Conservation (phyloP, 2,797 vertebrate species). For the Cossypha heuglini region DNA sequence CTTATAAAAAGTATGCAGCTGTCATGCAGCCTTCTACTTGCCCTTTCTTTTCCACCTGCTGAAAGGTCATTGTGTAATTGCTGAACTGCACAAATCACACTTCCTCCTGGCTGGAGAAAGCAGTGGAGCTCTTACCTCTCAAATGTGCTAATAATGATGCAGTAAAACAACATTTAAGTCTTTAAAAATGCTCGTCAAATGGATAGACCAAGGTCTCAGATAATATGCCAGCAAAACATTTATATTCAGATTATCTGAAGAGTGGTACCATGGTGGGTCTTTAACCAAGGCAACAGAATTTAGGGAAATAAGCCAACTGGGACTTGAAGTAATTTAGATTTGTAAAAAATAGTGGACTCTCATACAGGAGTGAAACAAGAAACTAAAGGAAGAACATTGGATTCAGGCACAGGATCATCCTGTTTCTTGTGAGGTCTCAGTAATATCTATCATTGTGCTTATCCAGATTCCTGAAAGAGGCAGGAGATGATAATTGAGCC, state of each 20-base stretch:
- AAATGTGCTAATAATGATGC: not conserved
- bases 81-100: not conserved
- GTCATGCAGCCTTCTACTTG: not conserved
- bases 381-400: not conserved
- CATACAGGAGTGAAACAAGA: not conserved
- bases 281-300: not conserved
- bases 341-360: not conserved
- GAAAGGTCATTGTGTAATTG: not conserved
- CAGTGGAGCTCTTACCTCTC: not conserved
- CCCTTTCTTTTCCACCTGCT: not conserved
- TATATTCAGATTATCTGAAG: not conserved
- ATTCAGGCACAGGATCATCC: not conserved
- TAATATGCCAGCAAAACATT: not conserved
- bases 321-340: not conserved
- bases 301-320: not conserved
- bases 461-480: not conserved
- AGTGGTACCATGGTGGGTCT: not conserved
- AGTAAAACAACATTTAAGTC: not conserved
- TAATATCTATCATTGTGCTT: not conserved
- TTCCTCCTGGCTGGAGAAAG: not conserved
- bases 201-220: not conserved
- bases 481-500: conserved; percentile 7
- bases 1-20: not conserved
- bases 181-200: not conserved
- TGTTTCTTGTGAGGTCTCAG: not conserved